Conservation (phyloP, 2,113 vertebrate genomes). For the Laticauda laticaudata region DNA sequence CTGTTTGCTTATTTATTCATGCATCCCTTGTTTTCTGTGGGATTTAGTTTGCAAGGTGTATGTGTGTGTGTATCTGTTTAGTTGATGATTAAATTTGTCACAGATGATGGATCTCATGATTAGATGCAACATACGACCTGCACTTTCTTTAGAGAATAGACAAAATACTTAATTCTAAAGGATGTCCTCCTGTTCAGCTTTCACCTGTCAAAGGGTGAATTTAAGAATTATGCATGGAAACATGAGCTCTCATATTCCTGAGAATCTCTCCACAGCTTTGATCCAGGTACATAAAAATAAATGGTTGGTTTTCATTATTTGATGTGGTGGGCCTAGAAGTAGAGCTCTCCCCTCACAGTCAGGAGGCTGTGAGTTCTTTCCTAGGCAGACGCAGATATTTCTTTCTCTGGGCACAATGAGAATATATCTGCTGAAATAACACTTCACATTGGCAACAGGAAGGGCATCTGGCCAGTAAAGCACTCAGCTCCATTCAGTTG, state of each 20-base stretch:
- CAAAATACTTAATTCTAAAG: background rate
- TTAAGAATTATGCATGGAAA: background rate
- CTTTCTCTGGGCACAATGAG: no score
- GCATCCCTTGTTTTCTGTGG: background rate
- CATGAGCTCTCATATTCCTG: background rate
- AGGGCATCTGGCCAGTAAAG: no score
- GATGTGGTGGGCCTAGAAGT: no score
- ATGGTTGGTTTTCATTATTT: background rate
- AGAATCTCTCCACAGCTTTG: background rate
- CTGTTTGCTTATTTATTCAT: background rate
- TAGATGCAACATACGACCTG: background rate
- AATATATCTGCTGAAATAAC: no score
- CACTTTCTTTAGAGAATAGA: background rate
- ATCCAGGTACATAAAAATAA: background rate
- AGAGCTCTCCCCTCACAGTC: no score
- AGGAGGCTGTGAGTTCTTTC: no score
- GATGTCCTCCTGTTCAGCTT: background rate
- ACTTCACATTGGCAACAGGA: no score
- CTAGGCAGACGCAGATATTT: no score
- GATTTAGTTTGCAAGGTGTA: background rate
- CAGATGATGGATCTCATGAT: background rate
- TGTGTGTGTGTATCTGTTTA: background rate
- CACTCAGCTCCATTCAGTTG: no score
- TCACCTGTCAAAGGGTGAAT: background rate
- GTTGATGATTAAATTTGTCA: background rate